Evolutionary conservation across 1,140 invertebrate species (phyloP), one percentile per base, ranked within the genome.

Genomic region (Euura saliciscinereae): DNA sequence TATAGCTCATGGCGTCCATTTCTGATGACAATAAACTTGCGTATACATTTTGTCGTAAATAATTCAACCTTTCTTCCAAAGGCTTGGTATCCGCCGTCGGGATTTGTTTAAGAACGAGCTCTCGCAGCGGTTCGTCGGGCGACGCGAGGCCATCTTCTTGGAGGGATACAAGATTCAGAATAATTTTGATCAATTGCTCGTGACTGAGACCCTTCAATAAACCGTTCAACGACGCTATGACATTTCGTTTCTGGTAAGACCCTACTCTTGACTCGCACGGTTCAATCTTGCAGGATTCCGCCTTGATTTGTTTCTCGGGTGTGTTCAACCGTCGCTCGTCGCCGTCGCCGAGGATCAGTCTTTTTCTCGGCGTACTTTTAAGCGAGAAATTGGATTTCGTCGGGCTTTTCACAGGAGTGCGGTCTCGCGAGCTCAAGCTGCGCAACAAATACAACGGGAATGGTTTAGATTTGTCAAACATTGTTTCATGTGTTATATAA

Each of bases 1-100:
- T 91, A 80, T 91, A 94, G 2, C 91, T 90, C 28, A 90, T 90
- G 2, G 93, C 91, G 81, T 93, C 92, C 65, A 92, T 83, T 65
- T 93, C 88, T 2, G 90, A 91, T 65, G 89, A 90, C 6, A 92
- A 90, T 10, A 94, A 81, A 75, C 92, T 93, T 78, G 91, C 91
- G 75, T 90, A 93, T 65, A 95, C 91, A 78, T 94, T 94, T 13
- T 90, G 89, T 75, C 91, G 92, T n/a, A 94, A 87, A 77, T 89
- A 88, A 46, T 87, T 88, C 43, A 95, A 83, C 77, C 89, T 90
- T 71, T 94, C 93, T 78, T 92, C 90, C 11, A 94, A 75, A 1
- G 90, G 90, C 74, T 88, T 85, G 68, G 94, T 85, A 84, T 95
- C 94, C 4, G 93, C 93, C 2, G 87, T 78, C 1, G 94, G 93